These are phyloP conservation scores for Hypolimnas misippus DNA, from an alignment of 2,888 invertebrate species.

Conservation along the genomic window DNA sequence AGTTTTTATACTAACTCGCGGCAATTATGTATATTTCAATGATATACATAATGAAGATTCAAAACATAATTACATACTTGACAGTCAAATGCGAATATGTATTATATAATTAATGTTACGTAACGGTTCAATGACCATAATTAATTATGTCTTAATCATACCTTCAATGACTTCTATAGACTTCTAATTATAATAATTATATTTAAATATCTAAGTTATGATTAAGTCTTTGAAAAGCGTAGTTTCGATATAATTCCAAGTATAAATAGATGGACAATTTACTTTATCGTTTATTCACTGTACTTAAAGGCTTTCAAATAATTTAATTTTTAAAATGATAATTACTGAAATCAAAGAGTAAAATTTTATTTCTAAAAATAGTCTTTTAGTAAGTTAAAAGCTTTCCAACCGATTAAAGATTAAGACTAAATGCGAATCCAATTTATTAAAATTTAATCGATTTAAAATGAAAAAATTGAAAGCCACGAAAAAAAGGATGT, in stretches of 20 bases:
- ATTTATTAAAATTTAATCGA: slow-evolving; percentile 14
- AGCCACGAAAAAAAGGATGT: no score
- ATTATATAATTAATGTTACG: no score
- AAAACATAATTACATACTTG: no score
- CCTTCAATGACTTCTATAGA: background rate
- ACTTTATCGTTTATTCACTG: background rate
- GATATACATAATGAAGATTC: no score
- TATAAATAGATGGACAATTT: background rate
- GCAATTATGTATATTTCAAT: no score
- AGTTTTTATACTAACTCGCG: no score
- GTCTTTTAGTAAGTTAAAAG: slow-evolving; percentile 18
- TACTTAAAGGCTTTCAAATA: background rate
- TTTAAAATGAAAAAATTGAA: no score
- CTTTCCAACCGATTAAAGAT: slow-evolving; percentile 16
- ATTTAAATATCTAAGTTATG: background rate
- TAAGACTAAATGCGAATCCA: slow-evolving; percentile 17
- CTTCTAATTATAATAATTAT: background rate
- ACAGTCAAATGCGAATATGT: no score
- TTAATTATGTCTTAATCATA: no score
- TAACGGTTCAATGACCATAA: no score
- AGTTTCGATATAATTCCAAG: background rate
- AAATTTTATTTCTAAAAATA: background rate
- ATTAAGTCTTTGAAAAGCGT: background rate
- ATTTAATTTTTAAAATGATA: background rate
- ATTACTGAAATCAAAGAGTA: background rate